Conservation (phyloP, 2,888 invertebrate species). For the Hypselothyrea guttata region DNA sequence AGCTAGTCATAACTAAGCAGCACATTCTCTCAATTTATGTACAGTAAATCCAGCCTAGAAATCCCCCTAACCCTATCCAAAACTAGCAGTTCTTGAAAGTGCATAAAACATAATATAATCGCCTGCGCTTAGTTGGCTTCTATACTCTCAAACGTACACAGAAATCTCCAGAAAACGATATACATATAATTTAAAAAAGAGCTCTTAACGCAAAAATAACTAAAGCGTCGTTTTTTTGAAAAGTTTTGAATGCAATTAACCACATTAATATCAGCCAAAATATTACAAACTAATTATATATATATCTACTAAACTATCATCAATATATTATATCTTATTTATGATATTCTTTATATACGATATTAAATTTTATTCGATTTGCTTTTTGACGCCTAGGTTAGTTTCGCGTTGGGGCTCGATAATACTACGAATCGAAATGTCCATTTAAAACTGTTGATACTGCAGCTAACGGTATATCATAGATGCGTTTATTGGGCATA, state of each 20-base stretch:
- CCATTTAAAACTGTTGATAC: slow-evolving; percentile 51
- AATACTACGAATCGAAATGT: slow-evolving; percentile 34
- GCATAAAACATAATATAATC: slow-evolving; percentile 28
- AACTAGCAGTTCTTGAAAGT: slow-evolving; percentile 10
- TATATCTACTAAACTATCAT: too few species aligned
- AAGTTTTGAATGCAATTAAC: too few species aligned
- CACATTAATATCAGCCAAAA: too few species aligned
- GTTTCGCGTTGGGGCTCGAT: too few species aligned
- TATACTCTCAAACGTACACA: slow-evolving; percentile 13
- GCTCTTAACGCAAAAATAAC: neutral
- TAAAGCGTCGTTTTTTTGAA: too few species aligned
- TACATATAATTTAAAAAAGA: slow-evolving; percentile 13
- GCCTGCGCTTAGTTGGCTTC: slow-evolving; percentile 50
- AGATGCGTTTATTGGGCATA: neutral
- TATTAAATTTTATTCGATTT: too few species aligned
- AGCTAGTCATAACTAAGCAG: slow-evolving; percentile 51
- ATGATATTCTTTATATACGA: too few species aligned
- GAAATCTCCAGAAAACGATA: slow-evolving; percentile 17
- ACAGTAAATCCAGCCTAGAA: slow-evolving; percentile 51
- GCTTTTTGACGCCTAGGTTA: too few species aligned
- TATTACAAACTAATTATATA: too few species aligned
- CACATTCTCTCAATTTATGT: slow-evolving; percentile 45
- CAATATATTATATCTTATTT: too few species aligned
- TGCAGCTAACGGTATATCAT: slow-evolving; percentile 21
- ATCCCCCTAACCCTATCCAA: neutral